Evolutionary conservation across 2,797 vertebrate genomes (phyloP), one percentile per base, ranked within the genome.

Genomic region (Mormyrus proboscirostris): DNA sequence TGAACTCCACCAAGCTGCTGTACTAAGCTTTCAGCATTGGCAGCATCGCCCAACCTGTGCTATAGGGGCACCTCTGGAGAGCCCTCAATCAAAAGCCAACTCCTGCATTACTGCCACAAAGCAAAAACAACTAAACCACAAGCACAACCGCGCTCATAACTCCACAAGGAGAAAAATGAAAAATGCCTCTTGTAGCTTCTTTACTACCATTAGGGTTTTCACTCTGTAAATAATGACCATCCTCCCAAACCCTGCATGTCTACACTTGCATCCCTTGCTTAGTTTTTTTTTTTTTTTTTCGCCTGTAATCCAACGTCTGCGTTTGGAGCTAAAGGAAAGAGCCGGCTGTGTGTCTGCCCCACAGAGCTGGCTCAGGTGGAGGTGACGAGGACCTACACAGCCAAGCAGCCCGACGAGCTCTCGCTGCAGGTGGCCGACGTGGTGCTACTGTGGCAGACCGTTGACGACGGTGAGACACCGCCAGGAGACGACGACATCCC

Each of bases 391-490:
- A 98, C 97, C 0, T 99, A 98, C 92, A 99, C 98, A 0, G 97
- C 98, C 88, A 98, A 97, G 93, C 98, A 99, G 94, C 96, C 98
- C 0, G 99, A 99, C 1, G 99, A 99, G 89, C 92, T 99, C 25
- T 97, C 98, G 0, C 96, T 99, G 51, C 99, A 99, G 92, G 96
- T 98, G 82, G 97, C 98, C 0, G 99, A 99, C 0, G 98, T 99
- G 38, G 98, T 99, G 89, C 91, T 99, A 59, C 94, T 99, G 16
- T 98, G 97, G 3, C 98, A 99, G 88, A 95, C 94, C 0, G 96
- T 97, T 0, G 95, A 93, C 0, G 98, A 99, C 0, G 98, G 98
- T 99, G 22, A 65, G 57, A 8, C n/a, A 62, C 57, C 5, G 55
- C 19, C 4, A 3, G 8, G 8, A 65, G 76, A 2, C 33, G 29